A percentile compares a stretch with the other conserved stretches of the same genome.
Evolutionary conservation across 2,888 invertebrate genomes (phyloP).

Genomic region (Drosophila leonis): DNA sequence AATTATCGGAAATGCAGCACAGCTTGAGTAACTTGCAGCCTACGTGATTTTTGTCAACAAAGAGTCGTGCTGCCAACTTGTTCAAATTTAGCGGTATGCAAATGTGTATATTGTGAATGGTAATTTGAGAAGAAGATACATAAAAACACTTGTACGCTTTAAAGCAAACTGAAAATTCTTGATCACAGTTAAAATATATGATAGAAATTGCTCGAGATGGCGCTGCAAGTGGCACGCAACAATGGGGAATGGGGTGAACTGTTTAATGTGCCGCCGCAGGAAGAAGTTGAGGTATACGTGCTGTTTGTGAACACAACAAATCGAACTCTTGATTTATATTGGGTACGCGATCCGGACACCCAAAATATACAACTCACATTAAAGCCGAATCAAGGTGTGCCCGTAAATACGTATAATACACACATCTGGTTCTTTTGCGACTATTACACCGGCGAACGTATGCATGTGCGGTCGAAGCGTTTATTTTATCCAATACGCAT

Average conservation of each 20-base stretch:
- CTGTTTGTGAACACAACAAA: slow-evolving; percentile 88
- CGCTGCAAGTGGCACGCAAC: slow-evolving; percentile 35
- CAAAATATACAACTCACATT: slow-evolving; percentile 88
- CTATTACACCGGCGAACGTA: slow-evolving; percentile 88
- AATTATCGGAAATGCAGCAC: background rate
- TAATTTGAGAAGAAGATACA: slow-evolving; percentile 29
- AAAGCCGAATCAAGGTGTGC: slow-evolving; percentile 84
- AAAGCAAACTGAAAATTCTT: slow-evolving; percentile 12
- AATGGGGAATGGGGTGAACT: slow-evolving; percentile 37
- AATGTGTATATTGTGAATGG: slow-evolving; percentile 2
- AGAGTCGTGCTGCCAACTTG: slow-evolving; percentile 29
- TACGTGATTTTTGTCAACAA: slow-evolving; percentile 20
- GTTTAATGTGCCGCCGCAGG: slow-evolving; percentile 18
- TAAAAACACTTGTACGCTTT: slow-evolving; percentile 37
- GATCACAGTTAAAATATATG: background rate
- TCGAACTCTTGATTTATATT: slow-evolving; percentile 86
- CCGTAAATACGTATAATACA: slow-evolving; percentile 90
- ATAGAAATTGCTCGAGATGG: slow-evolving; percentile 42
- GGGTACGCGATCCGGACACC: slow-evolving; percentile 91
- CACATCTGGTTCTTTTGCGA: slow-evolving; percentile 95
- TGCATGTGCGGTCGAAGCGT: slow-evolving; percentile 86
- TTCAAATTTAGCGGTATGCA: background rate
- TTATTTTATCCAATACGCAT: slow-evolving; percentile 86
- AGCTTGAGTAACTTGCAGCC: background rate
- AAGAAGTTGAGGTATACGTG: slow-evolving; percentile 86